A percentile compares a stretch with the other conserved stretches of the same genome.
Conservation (phyloP, 2,113 vertebrate species). For the Montifringilla adamsi region DNA sequence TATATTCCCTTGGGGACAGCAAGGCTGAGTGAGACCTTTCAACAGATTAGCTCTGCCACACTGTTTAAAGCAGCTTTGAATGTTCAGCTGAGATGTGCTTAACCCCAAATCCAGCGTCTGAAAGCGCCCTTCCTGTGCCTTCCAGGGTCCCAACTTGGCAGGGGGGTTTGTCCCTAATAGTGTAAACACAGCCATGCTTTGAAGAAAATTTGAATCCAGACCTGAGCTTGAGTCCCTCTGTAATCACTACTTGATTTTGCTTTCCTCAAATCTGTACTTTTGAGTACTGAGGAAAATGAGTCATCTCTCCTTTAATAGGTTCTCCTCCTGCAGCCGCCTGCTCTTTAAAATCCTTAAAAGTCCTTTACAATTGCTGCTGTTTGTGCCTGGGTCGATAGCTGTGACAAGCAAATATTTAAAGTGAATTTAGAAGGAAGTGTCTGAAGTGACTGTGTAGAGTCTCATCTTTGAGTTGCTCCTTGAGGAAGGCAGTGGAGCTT, state of each 20-base stretch:
- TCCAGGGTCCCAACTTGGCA: background rate
- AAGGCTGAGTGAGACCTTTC: conserved; percentile 38
- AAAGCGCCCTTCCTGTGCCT: background rate
- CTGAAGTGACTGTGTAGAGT: background rate
- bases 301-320: background rate
- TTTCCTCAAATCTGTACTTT: background rate
- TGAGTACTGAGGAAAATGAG: background rate
- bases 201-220: conserved; percentile 1
- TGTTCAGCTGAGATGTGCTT: background rate
- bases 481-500: background rate
- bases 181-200: background rate
- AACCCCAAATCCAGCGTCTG: background rate
- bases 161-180: background rate
- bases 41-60: background rate
- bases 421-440: background rate
- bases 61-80: background rate
- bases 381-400: background rate
- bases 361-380: background rate
- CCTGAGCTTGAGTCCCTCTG: background rate
- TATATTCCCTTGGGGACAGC: background rate
- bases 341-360: background rate
- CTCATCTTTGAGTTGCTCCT: background rate
- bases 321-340: background rate
- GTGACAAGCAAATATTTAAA: background rate
- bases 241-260: background rate